phyloP scores from a whole-genome alignment of 64 coral and sea anemone species.

The Stylophora pistillata region DNA sequence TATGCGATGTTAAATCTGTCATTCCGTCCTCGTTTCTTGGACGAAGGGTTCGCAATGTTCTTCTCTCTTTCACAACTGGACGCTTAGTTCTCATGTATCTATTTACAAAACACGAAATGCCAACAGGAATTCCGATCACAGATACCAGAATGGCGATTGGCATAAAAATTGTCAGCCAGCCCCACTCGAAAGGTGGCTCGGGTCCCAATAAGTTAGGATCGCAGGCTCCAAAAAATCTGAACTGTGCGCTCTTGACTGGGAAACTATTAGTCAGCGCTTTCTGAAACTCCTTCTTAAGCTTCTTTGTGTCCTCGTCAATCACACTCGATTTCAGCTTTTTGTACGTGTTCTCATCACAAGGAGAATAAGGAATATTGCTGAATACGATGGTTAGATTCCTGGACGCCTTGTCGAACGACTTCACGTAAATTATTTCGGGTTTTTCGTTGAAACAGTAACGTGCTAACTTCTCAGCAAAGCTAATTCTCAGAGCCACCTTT shows the following conservation, averaged over 20 bases:
- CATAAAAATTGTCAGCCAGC: slow-evolving; percentile 56
- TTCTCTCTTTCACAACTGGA: slow-evolving; percentile 2
- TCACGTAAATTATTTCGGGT: slow-evolving; percentile 37
- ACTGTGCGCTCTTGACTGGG: slow-evolving; percentile 29
- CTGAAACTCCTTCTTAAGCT: slow-evolving; percentile 49
- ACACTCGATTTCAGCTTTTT: slow-evolving; percentile 26
- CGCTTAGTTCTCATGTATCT: slow-evolving; percentile 46
- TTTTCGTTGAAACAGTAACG: slow-evolving; percentile 44
- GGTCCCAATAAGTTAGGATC: background rate
- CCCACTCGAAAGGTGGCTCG: slow-evolving; percentile 63
- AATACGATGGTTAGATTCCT: slow-evolving; percentile 55
- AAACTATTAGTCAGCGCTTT: slow-evolving; percentile 62
- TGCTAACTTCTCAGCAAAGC: slow-evolving; percentile 58
- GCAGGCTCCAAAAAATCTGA: slow-evolving; percentile 76
- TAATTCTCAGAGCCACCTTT: slow-evolving; percentile 44
- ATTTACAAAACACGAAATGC: slow-evolving; percentile 59
- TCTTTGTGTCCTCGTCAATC: slow-evolving; percentile 24
- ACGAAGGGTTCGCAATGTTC: background rate
- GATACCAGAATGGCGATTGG: slow-evolving; percentile 57
- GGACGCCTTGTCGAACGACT: slow-evolving; percentile 36
- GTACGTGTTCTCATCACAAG: slow-evolving; percentile 60
- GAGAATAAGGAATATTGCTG: slow-evolving; percentile 62
- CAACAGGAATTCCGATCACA: slow-evolving; percentile 74
- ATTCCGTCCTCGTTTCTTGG: slow-evolving; percentile 45
- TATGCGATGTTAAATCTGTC: slow-evolving; percentile 49